Evolutionary conservation across 2,888 invertebrate species (phyloP), one percentile per base, ranked within the genome.

Genomic region (Brachylomia viminalis): DNA sequence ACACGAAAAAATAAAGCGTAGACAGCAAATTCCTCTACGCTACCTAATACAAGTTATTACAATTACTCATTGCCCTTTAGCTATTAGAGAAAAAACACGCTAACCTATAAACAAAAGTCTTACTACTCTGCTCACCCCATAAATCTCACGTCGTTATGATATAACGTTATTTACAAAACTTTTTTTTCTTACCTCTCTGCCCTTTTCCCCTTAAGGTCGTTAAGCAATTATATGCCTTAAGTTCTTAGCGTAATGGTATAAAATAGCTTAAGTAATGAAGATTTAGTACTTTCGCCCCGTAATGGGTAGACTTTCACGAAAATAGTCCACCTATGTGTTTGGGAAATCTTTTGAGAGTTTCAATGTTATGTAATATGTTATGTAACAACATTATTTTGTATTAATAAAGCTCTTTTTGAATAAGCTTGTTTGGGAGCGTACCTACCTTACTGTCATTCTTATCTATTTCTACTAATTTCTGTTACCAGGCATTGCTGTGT

Each of bases 171-270:
- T 86, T 88, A 84, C 86, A 82, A 82, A 84, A 88, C 67, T 85
- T 86, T 80, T 87, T 87, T 42, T 79, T 52, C 49, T 49, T 66
- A 66, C 77, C 71, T 72, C 72, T 64, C 65, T 75, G 72, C 68
- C 58, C 52, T 78, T 85, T 81, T 81, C 75, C 56, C 75, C 66
- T 69, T 62, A 72, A 79, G 52, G 79, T 80, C 78, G 82, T 87
- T 87, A 78, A 77, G 85, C 85, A 87, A 88, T 87, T 87, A 87
- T 87, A 77, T 75, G 86, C 79, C 86, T 87, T 88, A 87, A 83
- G 87, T 82, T 87, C 87, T 87, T 79, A 80, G 30, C n/a, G 75
- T 82, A 81, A 87, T 82, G 88, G 82, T 79, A 79, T 79, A 86
- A 83, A 88, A 87, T 87, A 76, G 85, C 77, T 80, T 75, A 76